Percentiles rank a stretch among this genome's conserved stretches.
Evolutionary conservation across 2,888 invertebrate genomes (phyloP).

Genomic region (Campoletis raptor): DNA sequence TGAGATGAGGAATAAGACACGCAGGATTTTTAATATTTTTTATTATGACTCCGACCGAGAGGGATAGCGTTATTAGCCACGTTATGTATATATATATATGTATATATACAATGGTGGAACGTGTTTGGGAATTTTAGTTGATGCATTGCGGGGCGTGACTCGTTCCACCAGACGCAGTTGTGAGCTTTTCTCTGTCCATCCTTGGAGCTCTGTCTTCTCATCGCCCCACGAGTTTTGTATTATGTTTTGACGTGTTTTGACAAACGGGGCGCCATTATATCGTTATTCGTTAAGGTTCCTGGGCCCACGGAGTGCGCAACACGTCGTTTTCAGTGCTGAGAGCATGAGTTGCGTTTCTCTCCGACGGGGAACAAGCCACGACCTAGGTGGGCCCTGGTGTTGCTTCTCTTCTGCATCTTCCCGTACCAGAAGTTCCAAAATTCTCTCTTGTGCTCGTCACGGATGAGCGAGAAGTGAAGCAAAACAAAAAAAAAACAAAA

Average conservation of each 20-base stretch:
- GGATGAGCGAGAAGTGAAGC: conserved; percentile 10
- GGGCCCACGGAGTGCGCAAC: conserved; percentile 41
- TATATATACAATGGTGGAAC: conserved; percentile 26
- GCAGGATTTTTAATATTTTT: conserved; percentile 63
- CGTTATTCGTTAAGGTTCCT: conserved; percentile 45
- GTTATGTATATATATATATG: conserved; percentile 20
- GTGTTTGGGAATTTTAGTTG: conserved; percentile 70
- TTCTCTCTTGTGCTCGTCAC: conserved; percentile 46
- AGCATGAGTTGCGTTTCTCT: conserved; percentile 58
- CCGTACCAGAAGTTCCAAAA: conserved; percentile 43
- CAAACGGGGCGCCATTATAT: conserved; percentile 84
- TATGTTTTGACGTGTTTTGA: conserved; percentile 85
- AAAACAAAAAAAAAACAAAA: neutral
- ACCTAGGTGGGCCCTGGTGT: conserved; percentile 80
- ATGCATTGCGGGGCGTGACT: conserved; percentile 83
- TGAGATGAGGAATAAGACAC: conserved; percentile 60
- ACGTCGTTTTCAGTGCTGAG: conserved; percentile 49
- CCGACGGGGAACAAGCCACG: conserved; percentile 76
- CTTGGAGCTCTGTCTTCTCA: conserved; percentile 50
- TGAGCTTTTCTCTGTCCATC: conserved; percentile 26
- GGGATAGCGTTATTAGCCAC: conserved; percentile 48
- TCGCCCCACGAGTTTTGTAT: conserved; percentile 53
- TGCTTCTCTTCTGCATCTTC: conserved; percentile 42
- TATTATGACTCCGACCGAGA: conserved; percentile 31
- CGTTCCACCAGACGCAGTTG: conserved; percentile 26